Conservation (phyloP, 2,113 vertebrate species). For the Ameiurus melas region DNA sequence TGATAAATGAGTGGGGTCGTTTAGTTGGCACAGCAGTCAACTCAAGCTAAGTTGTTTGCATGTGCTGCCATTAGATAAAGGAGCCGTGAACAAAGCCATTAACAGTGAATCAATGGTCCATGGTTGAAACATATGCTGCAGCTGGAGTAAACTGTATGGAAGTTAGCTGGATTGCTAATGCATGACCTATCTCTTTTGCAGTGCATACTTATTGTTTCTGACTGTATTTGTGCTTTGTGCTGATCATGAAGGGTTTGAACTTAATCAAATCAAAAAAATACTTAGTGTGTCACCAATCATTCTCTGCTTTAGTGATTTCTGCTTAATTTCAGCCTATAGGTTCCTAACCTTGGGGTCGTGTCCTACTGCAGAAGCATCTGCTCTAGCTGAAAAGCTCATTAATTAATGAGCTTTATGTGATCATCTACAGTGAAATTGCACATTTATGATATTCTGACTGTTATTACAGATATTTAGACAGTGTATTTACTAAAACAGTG, state of each 20-base stretch:
- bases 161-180: not conserved
- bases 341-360: not conserved
- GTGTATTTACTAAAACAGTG: not conserved
- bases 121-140: not conserved
- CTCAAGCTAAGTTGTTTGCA: not conserved
- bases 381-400: not conserved
- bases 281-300: not conserved
- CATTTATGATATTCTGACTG: not conserved
- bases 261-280: not conserved
- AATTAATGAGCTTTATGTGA: not conserved
- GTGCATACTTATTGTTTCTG: not conserved
- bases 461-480: not conserved
- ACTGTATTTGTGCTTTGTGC: not conserved
- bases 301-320: not conserved
- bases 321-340: not conserved
- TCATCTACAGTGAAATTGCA: not conserved
- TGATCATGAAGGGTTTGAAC: not conserved
- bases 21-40: not conserved
- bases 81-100: not conserved
- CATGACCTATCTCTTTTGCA: not conserved
- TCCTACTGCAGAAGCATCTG: not conserved
- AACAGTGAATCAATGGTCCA: not conserved
- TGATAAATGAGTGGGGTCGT: not conserved
- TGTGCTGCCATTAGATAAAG: not conserved
- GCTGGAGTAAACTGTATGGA: not conserved